Base-by-base conservation (phyloP, 2,797 vertebrate species). In the Ptychadena robeensis region DNA sequence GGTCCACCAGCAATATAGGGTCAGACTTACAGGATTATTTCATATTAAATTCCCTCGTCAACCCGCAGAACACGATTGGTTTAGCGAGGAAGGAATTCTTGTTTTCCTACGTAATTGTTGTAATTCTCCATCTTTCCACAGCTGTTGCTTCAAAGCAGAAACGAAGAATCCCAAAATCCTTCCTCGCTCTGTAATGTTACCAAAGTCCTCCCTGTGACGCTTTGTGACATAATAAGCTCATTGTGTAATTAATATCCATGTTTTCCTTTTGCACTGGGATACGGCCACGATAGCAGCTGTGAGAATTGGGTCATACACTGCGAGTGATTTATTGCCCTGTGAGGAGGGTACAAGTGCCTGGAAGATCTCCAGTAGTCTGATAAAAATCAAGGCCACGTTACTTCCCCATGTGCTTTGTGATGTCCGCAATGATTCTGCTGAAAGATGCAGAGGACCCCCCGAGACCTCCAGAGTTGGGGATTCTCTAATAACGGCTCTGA, bases 381-480 rank as follows among this genome's bases (percentile, higher is more conserved):
- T 81, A 81, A 73, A n/a, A 73, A 81, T 81, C 79, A 81, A 80
- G 70, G 59, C 30, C 38, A 34, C 44, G n/a, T 81, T 65, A 59
- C 32, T 64, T 74, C 59, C 61, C 14, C 15, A 35, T 32, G 38
- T 40, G 57, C 79, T 48, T 14, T 81, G 53, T 81, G 71, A 81
- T 81, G 59, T 72, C 70, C 37, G 38, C 61, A 81, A 64, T 81
- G 37, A 73, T 71, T 59, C 80, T 67, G 80, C 15, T 81, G 80
- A 74, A 73, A 81, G 70, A 81, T 73, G 32, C 38, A 65, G 32
- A 18, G 53, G 9, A 38, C 68, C 57, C 69, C 59, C 8, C 25
- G 64, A 59, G 28, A 73, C 37, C 59, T 35, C 1, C 73, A 30
- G 30, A 22, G 31, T 28, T 28, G 25, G 28, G 61, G 61, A 28